phyloP scores from a whole-genome alignment of 2,888 invertebrate genomes.

The Drosophila longiperda region DNA sequence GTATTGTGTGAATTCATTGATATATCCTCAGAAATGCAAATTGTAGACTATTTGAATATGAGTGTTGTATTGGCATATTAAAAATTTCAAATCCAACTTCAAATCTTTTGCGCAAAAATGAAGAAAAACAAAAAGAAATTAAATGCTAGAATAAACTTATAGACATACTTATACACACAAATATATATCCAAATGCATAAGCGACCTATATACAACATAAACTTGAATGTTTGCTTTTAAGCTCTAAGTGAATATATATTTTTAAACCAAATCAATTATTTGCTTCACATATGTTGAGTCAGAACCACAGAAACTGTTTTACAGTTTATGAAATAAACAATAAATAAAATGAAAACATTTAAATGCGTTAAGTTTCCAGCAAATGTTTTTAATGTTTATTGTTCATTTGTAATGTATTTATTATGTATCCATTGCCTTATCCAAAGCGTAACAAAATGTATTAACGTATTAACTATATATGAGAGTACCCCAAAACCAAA shows the following conservation, averaged over 20 bases:
- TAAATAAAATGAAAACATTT: conserved; percentile 16
- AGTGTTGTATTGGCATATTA: conserved; percentile 13
- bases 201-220: conserved; percentile 58
- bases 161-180: conserved; percentile 35
- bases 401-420: conserved; percentile 36
- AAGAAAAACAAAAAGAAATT: conserved; percentile 20
- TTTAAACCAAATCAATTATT: conserved; percentile 6
- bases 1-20: background rate
- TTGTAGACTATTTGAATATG: conserved; percentile 2
- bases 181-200: conserved; percentile 50
- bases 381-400: conserved; percentile 36
- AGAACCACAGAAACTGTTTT: background rate
- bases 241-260: conserved; percentile 43
- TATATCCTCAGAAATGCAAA: conserved; percentile 1
- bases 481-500: conserved; percentile 38
- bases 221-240: conserved; percentile 71
- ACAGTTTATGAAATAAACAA: conserved; percentile 3
- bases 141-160: conserved; percentile 35
- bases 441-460: conserved; percentile 43
- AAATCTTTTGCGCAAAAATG: conserved; percentile 38
- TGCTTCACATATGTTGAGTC: conserved; percentile 19
- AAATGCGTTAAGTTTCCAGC: conserved; percentile 38
- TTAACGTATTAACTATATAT: conserved; percentile 45
- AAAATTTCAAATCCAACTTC: conserved; percentile 22
- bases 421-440: conserved; percentile 72